A percentile compares a stretch with the other conserved stretches of the same genome.
phyloP scores from a whole-genome alignment of 2,113 vertebrate species.

The Oreochromis spilurus region DNA sequence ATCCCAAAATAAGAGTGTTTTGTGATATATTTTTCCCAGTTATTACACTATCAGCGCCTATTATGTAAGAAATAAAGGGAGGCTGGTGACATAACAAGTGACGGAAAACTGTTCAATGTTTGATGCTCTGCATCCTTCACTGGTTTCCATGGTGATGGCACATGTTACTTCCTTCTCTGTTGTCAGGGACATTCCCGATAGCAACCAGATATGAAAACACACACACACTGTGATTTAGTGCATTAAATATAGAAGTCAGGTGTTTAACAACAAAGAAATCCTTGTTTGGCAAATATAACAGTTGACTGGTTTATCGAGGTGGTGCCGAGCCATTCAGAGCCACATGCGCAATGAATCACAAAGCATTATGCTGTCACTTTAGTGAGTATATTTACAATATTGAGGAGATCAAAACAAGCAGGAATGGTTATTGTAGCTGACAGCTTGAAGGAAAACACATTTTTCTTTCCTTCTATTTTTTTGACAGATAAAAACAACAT shows the following conservation, averaged over 20 bases:
- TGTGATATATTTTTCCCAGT: not conserved
- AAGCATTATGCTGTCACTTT: slow-evolving; percentile 3
- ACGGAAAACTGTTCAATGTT: slow-evolving; percentile 1
- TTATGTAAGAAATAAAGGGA: slow-evolving; percentile 14
- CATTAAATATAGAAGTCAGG: not conserved
- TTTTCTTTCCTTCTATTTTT: not conserved
- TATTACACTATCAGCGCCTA: not conserved
- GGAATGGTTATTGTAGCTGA: not conserved
- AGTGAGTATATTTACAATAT: not conserved
- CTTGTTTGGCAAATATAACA: slow-evolving; percentile 2
- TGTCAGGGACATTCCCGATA: slow-evolving; percentile 34
- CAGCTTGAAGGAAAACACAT: not conserved
- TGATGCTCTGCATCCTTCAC: slow-evolving; percentile 11
- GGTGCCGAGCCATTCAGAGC: not conserved
- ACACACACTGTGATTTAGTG: not conserved
- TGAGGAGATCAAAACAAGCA: not conserved
- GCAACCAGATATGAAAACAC: not conserved
- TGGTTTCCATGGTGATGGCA: slow-evolving; percentile 34
- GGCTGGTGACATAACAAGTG: slow-evolving; percentile 34
- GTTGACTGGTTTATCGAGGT: slow-evolving; percentile 25
- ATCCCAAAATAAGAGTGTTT: not conserved
- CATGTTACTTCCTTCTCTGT: slow-evolving; percentile 1
- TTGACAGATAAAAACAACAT: slow-evolving; percentile 14
- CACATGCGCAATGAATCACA: slow-evolving; percentile 4
- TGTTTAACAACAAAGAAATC: slow-evolving; percentile 18